Base-by-base conservation (phyloP, 2,888 invertebrate genomes). In the Leptarthrus brevirostris region DNA sequence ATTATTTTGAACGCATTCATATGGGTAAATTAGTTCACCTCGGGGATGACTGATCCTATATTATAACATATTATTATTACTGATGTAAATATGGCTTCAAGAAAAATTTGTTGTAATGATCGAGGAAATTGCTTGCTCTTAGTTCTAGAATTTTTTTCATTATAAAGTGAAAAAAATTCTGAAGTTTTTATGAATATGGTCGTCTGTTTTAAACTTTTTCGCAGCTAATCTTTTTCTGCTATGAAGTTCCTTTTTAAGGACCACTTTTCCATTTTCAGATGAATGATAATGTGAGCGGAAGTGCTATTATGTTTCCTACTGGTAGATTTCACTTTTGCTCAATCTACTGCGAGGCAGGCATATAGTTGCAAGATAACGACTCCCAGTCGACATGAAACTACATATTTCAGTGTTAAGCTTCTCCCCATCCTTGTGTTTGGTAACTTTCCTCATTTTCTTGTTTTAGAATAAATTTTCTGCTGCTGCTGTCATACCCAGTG, bases 311-410 rank as follows among this genome's bases (percentile, higher is more conserved):
- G 56, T 30, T 56, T 10, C 26, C 6, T 56, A 56, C 30, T 26
- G 16, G 30, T 30, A 56, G 24, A 26, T 56, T 56, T 26, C 56
- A 30, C 26, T 30, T 56, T 56, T 56, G 56, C 30, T 56, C 30
- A 56, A 56, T 56, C 4, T 8, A 1, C 30, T 56, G 8, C 26
- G 14, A 26, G 10, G 14, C 14, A 56, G 30, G 30, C 14, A 24
- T 16, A 24, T 16, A 56, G 56, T 34, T 30, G 6, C 8, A 56
- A 56, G 8, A n/a, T 14, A 30, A 30, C 56, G 56, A 56, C 26
- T 26, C 16, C 16, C 30, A 12, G 26, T 30, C 3, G 30, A 3
- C 30, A 16, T 30, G 34, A 16, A 30, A 3, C 12, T 53, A 26
- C n/a, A 8, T 12, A n/a, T 54, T 54, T 24, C 54, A 53, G 24